Evolutionary conservation across 2,113 vertebrate genomes (phyloP).

Genomic region (Collichthys lucidus): DNA sequence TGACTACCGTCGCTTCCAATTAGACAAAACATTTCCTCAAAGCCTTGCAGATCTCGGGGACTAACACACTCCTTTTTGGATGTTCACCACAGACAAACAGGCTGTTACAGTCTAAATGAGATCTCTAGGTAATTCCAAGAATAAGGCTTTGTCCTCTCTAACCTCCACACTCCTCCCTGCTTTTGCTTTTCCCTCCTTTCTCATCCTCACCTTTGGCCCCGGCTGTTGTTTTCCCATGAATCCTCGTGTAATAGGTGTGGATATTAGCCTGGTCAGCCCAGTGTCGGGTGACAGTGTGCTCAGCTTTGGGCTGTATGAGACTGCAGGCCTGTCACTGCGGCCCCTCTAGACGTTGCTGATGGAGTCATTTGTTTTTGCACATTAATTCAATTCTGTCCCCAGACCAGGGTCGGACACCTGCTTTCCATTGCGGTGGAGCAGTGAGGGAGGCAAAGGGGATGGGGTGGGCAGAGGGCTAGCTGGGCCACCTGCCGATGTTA

Average conservation of each 20-base stretch:
- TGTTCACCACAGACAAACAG: slow-evolving; percentile 57
- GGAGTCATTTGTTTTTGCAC: slow-evolving; percentile 87
- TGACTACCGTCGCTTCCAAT: slow-evolving; percentile 82
- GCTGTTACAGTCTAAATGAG: slow-evolving; percentile 53
- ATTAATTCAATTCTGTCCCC: slow-evolving; percentile 86
- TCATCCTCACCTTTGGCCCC: slow-evolving; percentile 74
- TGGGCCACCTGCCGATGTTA: slow-evolving; percentile 83
- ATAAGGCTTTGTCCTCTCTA: slow-evolving; percentile 60
- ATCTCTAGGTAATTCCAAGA: slow-evolving; percentile 62
- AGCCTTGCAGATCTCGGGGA: slow-evolving; percentile 58
- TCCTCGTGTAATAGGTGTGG: slow-evolving; percentile 77
- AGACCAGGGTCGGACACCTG: slow-evolving; percentile 82
- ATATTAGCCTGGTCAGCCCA: slow-evolving; percentile 69
- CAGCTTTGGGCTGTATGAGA: slow-evolving; percentile 59
- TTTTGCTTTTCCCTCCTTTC: slow-evolving; percentile 39
- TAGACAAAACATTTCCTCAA: slow-evolving; percentile 81
- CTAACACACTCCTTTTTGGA: slow-evolving; percentile 56
- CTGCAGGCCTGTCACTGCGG: slow-evolving; percentile 77
- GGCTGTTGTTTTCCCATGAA: slow-evolving; percentile 78
- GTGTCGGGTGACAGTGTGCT: slow-evolving; percentile 76
- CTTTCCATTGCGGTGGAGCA: slow-evolving; percentile 80
- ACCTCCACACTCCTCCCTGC: slow-evolving; percentile 49
- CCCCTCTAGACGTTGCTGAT: slow-evolving; percentile 80
- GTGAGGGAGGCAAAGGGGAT: slow-evolving; percentile 37
- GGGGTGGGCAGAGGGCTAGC: slow-evolving; percentile 40